Evolutionary conservation across 2,888 invertebrate species (phyloP).

Genomic region (Didymodactylos carnosus): DNA sequence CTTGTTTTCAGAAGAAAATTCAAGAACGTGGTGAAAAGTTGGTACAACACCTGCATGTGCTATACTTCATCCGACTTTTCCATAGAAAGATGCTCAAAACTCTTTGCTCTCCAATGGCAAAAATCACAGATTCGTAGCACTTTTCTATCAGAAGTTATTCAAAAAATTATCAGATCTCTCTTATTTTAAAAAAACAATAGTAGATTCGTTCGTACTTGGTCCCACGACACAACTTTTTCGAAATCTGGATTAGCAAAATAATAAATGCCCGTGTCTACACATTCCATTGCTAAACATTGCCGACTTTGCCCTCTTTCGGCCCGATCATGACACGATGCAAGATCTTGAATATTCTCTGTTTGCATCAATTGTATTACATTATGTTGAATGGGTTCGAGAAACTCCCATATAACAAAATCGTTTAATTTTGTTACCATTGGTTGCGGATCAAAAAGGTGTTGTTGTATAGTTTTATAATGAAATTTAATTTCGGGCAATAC

Average conservation of each 20-base stretch:
- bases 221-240: too few relatives aligned
- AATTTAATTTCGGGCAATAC: not conserved
- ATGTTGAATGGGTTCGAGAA: slow-evolving; percentile 17
- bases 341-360: not conserved
- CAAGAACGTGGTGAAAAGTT: too few relatives aligned
- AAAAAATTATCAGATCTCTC: not conserved
- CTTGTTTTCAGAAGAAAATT: too few relatives aligned
- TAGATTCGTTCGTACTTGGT: too few relatives aligned
- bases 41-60: too few relatives aligned
- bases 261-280: not conserved
- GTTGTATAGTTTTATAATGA: not conserved
- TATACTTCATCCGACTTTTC: too few relatives aligned
- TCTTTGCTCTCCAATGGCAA: too few relatives aligned
- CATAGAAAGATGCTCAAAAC: too few relatives aligned
- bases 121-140: too few relatives aligned
- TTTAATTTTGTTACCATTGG: slow-evolving; percentile 26
- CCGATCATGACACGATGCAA: not conserved
- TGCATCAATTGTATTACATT: not conserved
- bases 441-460: not conserved
- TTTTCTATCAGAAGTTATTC: too few relatives aligned
- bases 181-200: too few relatives aligned
- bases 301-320: not conserved
- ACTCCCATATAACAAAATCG: slow-evolving; percentile 33
- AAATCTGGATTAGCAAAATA: not conserved
- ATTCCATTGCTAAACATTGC: not conserved